Percentiles rank a stretch among this genome's conserved stretches.
These are phyloP conservation scores for Gadopsis marmoratus DNA, from an alignment of 2,797 vertebrate genomes.

Conservation along the genomic window DNA sequence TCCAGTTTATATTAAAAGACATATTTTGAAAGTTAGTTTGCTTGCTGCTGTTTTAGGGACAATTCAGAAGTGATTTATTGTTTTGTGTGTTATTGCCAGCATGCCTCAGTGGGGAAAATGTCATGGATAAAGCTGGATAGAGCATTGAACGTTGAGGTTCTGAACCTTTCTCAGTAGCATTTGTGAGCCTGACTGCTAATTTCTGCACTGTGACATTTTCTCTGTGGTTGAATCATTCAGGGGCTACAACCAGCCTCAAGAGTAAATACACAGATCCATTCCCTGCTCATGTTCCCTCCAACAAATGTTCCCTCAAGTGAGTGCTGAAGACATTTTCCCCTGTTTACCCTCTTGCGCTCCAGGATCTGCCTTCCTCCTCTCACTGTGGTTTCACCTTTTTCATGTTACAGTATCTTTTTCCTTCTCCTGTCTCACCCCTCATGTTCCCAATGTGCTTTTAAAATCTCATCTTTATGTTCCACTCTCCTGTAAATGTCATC, in stretches of 20 bases:
- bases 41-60: neutral
- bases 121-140: neutral
- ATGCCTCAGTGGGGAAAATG: neutral
- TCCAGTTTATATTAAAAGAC: neutral
- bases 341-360: conserved; percentile 6
- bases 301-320: conserved; percentile 39
- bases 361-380: neutral
- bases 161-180: conserved; percentile 6
- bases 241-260: conserved; percentile 8
- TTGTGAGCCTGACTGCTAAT: conserved; percentile 7
- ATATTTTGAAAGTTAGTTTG: neutral
- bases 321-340: conserved; percentile 16
- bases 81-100: neutral
- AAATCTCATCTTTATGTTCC: no score
- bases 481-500: no score
- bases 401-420: neutral
- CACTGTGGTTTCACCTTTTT: neutral
- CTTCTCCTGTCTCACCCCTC: neutral
- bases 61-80: neutral
- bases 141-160: neutral
- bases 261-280: conserved; percentile 25
- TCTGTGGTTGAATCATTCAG: conserved; percentile 28
- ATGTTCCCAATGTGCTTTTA: neutral
- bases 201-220: conserved; percentile 28
- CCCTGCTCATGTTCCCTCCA: conserved; percentile 12